Percentiles rank a stretch among this genome's conserved stretches.
These are phyloP conservation scores for Coluber constrictor DNA, from an alignment of 2,797 vertebrate genomes.

Conservation along the genomic window DNA sequence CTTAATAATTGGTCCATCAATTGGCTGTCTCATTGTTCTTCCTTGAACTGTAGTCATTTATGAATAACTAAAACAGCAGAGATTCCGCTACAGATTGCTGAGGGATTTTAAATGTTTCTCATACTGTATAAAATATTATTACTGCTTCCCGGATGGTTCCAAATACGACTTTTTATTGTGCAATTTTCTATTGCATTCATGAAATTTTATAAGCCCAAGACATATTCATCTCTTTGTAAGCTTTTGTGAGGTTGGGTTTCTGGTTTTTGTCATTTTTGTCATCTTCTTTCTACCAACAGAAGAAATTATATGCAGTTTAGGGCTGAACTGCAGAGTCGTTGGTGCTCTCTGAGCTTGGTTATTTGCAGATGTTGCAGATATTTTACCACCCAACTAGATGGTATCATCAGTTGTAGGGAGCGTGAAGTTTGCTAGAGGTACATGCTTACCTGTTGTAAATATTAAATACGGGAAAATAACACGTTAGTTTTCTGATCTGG, in stretches of 20 bases:
- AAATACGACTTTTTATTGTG: neutral
- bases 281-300: neutral
- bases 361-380: neutral
- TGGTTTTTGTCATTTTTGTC: neutral
- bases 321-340: neutral
- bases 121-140: neutral
- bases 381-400: neutral
- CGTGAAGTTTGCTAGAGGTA: neutral
- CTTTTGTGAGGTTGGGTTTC: neutral
- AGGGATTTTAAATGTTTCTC: neutral
- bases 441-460: neutral
- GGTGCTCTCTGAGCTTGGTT: neutral
- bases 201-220: neutral
- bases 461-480: neutral
- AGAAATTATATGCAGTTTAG: neutral
- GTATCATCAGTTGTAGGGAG: neutral
- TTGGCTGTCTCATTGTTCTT: neutral
- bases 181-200: neutral
- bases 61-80: neutral
- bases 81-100: neutral
- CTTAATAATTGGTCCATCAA: neutral
- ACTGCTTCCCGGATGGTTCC: neutral
- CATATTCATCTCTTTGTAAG: neutral
- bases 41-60: neutral
- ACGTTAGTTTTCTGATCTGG: neutral